Evolutionary conservation across 2,888 invertebrate species (phyloP).

Genomic region (Melieria omissa): DNA sequence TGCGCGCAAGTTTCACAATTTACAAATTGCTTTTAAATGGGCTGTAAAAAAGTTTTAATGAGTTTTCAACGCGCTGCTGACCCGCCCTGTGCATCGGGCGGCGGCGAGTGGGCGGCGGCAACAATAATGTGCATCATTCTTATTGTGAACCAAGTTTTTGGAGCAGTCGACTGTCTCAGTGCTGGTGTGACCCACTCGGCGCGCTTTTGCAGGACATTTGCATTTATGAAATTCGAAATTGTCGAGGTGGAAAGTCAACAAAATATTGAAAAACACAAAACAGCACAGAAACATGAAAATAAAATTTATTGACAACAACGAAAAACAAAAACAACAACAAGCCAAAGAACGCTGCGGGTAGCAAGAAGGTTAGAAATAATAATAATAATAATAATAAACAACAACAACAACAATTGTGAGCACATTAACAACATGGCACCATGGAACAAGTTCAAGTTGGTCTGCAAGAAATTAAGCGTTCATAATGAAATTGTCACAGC

Average conservation of each 20-base stretch:
- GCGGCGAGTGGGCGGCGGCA: not conserved
- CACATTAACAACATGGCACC: constrained; percentile 6
- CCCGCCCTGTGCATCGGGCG: no score
- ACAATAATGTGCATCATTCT: constrained; percentile 29
- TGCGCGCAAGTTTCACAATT: constrained; percentile 52
- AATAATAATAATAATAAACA: constrained; percentile 18
- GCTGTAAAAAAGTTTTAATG: constrained; percentile 67
- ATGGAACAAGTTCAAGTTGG: not conserved
- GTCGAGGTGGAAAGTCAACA: constrained; percentile 42
- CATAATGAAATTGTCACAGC: constrained; percentile 27
- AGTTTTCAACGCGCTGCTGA: constrained; percentile 57
- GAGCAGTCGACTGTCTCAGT: not conserved
- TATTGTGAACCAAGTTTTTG: constrained; percentile 17
- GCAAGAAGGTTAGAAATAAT: constrained; percentile 20
- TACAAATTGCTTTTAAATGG: constrained; percentile 67
- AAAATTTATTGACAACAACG: constrained; percentile 27
- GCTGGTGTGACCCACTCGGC: no score
- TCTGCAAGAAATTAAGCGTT: constrained; percentile 17
- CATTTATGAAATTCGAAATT: constrained; percentile 42
- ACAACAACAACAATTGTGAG: constrained; percentile 27
- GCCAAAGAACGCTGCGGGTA: constrained; percentile 1
- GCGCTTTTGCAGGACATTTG: no score
- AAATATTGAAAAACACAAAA: constrained; percentile 20
- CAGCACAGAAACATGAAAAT: constrained; percentile 31
- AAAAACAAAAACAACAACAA: not conserved